phyloP scores from a whole-genome alignment of 2,888 invertebrate species.

The Sarcophaga subvicina region DNA sequence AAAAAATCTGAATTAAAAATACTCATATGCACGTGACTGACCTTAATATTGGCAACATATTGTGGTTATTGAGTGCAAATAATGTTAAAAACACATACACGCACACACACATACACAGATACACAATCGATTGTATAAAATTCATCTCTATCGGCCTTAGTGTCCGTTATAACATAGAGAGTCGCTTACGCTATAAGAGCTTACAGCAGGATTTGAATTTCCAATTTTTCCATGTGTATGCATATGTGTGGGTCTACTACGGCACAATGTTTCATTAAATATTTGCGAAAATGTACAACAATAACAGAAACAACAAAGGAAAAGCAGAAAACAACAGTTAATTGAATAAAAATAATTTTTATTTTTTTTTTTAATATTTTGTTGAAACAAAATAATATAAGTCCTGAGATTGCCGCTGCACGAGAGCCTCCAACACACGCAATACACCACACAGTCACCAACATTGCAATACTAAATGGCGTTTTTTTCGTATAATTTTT shows the following conservation, averaged over 20 bases:
- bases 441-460: neutral
- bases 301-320: neutral
- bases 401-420: slow-evolving; percentile 10
- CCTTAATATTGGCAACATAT: slow-evolving; percentile 64
- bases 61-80: slow-evolving; percentile 57
- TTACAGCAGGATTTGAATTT: slow-evolving; percentile 1
- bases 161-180: neutral
- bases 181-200: too few relatives aligned
- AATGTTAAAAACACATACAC: neutral
- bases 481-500: too few relatives aligned
- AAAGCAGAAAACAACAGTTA: slow-evolving; percentile 29
- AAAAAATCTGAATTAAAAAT: neutral
- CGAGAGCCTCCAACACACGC: too few relatives aligned
- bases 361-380: slow-evolving; percentile 20
- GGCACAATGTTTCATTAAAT: slow-evolving; percentile 19
- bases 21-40: neutral
- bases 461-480: neutral
- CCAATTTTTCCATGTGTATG: neutral
- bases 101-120: neutral
- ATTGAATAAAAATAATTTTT: slow-evolving; percentile 64
- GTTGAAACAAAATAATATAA: neutral
- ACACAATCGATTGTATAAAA: neutral
- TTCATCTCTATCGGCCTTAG: neutral
- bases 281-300: neutral
- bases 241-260: neutral